phyloP scores from a whole-genome alignment of 2,888 invertebrate species.

The Pollenia griseotomentosa region DNA sequence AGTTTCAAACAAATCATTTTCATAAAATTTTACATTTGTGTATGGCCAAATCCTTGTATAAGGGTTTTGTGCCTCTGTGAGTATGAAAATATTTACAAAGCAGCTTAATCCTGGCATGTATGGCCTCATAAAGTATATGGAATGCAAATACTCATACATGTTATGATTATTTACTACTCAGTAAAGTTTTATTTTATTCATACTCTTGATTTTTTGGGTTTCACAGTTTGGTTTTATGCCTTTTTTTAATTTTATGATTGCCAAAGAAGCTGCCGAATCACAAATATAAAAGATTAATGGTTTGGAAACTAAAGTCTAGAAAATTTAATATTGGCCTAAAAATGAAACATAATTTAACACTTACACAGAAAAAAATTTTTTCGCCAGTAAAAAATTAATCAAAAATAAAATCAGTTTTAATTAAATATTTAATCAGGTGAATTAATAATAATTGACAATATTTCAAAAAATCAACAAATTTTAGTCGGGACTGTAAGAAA shows the following conservation, averaged over 20 bases:
- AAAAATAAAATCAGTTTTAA: too few relatives aligned
- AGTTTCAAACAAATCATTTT: conserved; percentile 66
- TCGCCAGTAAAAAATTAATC: too few relatives aligned
- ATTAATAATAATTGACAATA: too few relatives aligned
- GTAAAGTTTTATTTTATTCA: conserved; percentile 25
- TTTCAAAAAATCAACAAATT: too few relatives aligned
- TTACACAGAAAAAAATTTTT: neutral
- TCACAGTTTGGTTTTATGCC: conserved; percentile 21
- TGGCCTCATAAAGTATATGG: conserved; percentile 57
- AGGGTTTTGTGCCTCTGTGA: conserved; percentile 26
- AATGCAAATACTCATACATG: conserved; percentile 3
- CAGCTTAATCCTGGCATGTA: conserved; percentile 39
- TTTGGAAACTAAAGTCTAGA: conserved; percentile 66
- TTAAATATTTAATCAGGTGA: too few relatives aligned
- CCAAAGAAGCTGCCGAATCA: conserved; percentile 24
- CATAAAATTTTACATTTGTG: conserved; percentile 65
- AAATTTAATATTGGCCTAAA: conserved; percentile 70
- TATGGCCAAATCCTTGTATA: conserved; percentile 13
- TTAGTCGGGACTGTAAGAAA: too few relatives aligned
- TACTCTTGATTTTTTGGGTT: conserved; percentile 37
- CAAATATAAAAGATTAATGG: conserved; percentile 61
- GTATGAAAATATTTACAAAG: conserved; percentile 26
- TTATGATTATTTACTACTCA: conserved; percentile 39
- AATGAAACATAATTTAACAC: conserved; percentile 1
- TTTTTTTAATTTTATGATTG: conserved; percentile 38